Percentiles rank a stretch among this genome's conserved stretches.
Evolutionary conservation across 1,140 invertebrate genomes (phyloP).

Genomic region (Bombus superbus): DNA sequence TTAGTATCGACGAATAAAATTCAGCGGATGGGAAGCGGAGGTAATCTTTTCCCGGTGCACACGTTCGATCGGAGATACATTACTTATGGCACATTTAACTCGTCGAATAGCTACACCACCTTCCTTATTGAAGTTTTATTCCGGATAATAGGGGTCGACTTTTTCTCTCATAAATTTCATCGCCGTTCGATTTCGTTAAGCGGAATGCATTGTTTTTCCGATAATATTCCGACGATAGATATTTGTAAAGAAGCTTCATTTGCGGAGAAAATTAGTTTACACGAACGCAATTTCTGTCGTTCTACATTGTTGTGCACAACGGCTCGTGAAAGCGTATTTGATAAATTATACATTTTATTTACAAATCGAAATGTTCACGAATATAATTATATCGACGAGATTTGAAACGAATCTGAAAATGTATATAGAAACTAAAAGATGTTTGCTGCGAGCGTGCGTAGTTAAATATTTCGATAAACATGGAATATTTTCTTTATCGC

Average conservation of each 20-base stretch:
- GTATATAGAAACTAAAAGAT: no score
- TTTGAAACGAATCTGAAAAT: no score
- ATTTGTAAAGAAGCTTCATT: background rate
- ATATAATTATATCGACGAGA: no score
- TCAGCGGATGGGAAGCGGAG: slow-evolving; percentile 34
- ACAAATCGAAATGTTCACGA: no score
- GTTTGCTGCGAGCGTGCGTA: no score
- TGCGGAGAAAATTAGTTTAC: no score
- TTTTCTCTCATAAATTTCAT: background rate
- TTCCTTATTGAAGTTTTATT: slow-evolving; percentile 56
- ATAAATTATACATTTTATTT: no score
- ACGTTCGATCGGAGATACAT: slow-evolving; percentile 65
- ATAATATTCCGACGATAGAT: background rate
- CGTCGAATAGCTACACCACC: slow-evolving; percentile 28
- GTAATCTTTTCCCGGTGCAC: slow-evolving; percentile 56
- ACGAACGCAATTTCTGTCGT: no score
- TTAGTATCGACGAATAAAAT: slow-evolving; percentile 40
- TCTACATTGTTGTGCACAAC: no score
- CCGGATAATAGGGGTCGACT: slow-evolving; percentile 43
- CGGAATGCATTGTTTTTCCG: background rate
- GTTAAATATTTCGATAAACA: no score
- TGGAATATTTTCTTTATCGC: no score
- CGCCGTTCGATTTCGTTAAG: background rate
- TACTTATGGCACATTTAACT: slow-evolving; percentile 70
- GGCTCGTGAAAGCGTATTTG: no score